Base-by-base conservation (phyloP, 2,888 invertebrate species). In the Dermolepida albohirtum region DNA sequence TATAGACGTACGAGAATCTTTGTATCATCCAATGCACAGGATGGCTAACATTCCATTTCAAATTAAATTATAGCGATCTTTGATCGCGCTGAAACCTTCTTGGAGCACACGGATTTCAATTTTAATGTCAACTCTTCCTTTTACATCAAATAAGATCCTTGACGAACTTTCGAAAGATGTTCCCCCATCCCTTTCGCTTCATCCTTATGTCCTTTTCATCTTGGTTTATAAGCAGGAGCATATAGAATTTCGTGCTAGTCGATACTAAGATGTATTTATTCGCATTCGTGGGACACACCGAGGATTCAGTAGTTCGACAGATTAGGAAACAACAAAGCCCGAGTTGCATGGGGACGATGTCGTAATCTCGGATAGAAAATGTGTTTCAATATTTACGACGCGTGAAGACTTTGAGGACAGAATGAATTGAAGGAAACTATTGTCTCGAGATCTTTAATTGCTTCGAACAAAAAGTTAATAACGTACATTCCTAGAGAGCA, bases 81-180 rank as follows among this genome's bases (percentile, higher is more conserved):
- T 82, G 82, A 82, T 82, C 81, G 81, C 77, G 79, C 79, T 80
- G 80, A 80, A 80, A 79, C 80, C 79, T 81, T 80, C 79, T 78
- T 22, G 66, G 44, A 52, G 64, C 67, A 57, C 59, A 49, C 63
- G 79, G 82, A 82, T 83, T 83, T 82, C 82, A 82, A 83, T 82
- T 83, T 83, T 81, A 82, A 82, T 82, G 82, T 82, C 82, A 82
- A 82, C 82, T 82, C 82, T 81, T 83, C 82, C 81, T 34, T 10
- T 10, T 80, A 81, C 80, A 81, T 83, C 82, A 82, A 83, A 83
- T 81, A 81, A 34, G 34, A 34, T 34, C 34, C 34, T 10, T 80
- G 81, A 78, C 79, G 79, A 82, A 80, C 80, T 80, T 80, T 79
- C 72, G 70, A 34, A 34, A 34, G 55, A 44, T 47, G n/a, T n/a